Evolutionary conservation across 2,113 vertebrate species (phyloP), one percentile per base, ranked within the genome.

Genomic region (Megaceryle torquata): DNA sequence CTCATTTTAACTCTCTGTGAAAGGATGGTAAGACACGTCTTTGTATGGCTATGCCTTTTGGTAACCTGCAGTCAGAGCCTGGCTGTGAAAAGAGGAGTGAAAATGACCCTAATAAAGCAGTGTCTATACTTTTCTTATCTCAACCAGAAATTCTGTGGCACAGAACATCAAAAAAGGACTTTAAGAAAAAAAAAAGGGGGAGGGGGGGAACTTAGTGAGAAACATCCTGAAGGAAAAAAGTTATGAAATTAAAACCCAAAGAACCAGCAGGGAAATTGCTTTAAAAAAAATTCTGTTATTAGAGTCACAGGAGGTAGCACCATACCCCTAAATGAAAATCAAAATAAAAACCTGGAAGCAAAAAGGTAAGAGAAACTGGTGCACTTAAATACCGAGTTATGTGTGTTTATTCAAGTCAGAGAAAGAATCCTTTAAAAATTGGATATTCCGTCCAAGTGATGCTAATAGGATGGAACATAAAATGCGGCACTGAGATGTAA

Each of bases 281-380:
- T 93, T 70, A 2, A 39, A 95, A 91, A 82, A 93, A 88, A 31
- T 33, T 83, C 84, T 39, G 71, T 89, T 95, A 96, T 96, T 96
- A 95, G 82, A 95, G 61, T 93, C 96, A 95, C 97, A 96, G 95
- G 95, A 94, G 96, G 96, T 93, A 97, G 86, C 41, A 6, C 80
- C 53, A 76, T 91, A 79, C 15, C 41, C 44, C 41, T 31, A 84
- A 78, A 96, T 83, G 89, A 95, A 97, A 96, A 95, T 92, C 64
- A 94, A 96, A 96, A 95, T 86, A 95, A 92, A 96, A 96, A 83
- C 87, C 95, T 88, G 70, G 95, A 96, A 94, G 93, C 92, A 93
- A 94, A 95, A 90, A 89, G 41, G 88, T 92, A 76, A 87, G 80
- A 88, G 44, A 95, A 95, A 85, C 88, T 41, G 19, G 1, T 76